These are phyloP conservation scores for Acanthochromis polyacanthus DNA, from an alignment of 2,113 vertebrate genomes.

Conservation along the genomic window DNA sequence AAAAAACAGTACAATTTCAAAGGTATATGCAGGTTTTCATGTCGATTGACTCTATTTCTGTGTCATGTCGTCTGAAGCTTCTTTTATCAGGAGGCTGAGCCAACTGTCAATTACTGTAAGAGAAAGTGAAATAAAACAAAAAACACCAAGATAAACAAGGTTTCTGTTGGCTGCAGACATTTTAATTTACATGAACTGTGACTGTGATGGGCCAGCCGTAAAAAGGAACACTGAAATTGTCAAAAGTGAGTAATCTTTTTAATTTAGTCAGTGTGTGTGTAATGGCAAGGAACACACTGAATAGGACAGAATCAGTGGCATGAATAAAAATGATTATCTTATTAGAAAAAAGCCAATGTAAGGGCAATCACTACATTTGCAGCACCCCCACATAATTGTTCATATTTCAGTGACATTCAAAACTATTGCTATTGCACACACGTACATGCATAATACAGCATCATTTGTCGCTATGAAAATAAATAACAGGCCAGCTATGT, in stretches of 20 bases:
- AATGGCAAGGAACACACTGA: conserved; percentile 71
- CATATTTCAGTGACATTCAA: conserved; percentile 42
- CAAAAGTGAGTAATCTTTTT: conserved; percentile 81
- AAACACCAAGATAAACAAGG: conserved; percentile 13
- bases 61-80: conserved; percentile 2
- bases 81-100: neutral
- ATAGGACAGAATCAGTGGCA: conserved; percentile 57
- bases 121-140: conserved; percentile 12
- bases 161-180: conserved; percentile 29
- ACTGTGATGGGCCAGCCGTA: conserved; percentile 39
- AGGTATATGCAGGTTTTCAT: neutral
- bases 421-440: conserved; percentile 12
- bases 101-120: conserved; percentile 11
- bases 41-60: neutral
- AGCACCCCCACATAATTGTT: conserved; percentile 6
- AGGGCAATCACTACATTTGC: conserved; percentile 43
- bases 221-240: conserved; percentile 66
- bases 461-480: conserved; percentile 26
- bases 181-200: conserved; percentile 55
- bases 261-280: conserved; percentile 73
- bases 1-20: neutral
- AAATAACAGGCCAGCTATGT: neutral
- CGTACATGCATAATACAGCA: neutral
- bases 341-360: conserved; percentile 65
- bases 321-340: conserved; percentile 75